Evolutionary conservation across 2,113 vertebrate genomes (phyloP).

Genomic region (Scomber japonicus): DNA sequence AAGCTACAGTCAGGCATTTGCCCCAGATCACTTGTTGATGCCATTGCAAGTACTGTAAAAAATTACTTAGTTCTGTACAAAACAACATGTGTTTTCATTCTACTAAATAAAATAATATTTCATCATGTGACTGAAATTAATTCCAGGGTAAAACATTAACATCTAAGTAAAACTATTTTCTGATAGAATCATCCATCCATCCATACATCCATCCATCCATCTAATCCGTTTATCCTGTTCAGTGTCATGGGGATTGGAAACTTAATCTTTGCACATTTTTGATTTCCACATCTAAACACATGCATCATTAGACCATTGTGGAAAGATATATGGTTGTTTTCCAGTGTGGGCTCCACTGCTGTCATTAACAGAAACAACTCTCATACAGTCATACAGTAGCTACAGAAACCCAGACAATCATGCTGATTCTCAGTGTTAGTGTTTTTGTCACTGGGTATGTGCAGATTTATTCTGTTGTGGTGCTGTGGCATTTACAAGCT

Average conservation of each 20-base stretch:
- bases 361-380: background rate
- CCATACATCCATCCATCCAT: background rate
- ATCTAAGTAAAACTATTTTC: background rate
- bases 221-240: slow-evolving; percentile 17
- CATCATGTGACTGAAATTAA: slow-evolving; percentile 8
- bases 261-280: background rate
- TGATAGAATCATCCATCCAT: slow-evolving; percentile 9
- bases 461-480: background rate
- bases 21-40: slow-evolving; percentile 15
- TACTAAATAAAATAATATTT: background rate
- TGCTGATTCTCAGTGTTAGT: background rate
- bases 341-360: background rate
- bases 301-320: background rate
- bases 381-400: no score
- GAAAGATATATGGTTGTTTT: background rate
- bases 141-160: background rate
- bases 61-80: background rate
- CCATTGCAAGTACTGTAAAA: background rate
- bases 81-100: background rate
- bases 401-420: background rate
- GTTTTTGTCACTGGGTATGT: background rate
- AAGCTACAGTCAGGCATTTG: slow-evolving; percentile 57
- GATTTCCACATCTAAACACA: slow-evolving; percentile 1
- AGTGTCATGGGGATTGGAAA: background rate
- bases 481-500: no score